Conservation (phyloP, 2,888 invertebrate species). For the Gibbula magus region DNA sequence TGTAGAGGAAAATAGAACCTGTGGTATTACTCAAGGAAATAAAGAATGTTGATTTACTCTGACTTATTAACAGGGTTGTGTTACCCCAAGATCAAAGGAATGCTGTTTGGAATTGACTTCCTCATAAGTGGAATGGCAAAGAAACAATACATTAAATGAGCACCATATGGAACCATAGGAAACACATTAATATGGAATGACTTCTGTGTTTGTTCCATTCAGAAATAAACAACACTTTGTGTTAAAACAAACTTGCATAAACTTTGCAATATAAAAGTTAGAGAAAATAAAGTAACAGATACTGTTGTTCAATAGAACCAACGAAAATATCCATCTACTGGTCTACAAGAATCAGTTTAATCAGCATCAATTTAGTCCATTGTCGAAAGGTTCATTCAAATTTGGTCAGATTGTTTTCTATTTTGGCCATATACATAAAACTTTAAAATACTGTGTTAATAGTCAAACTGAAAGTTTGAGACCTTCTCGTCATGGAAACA, state of each 20-base stretch:
- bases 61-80: too few species aligned
- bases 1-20: too few species aligned
- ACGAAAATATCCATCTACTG: not conserved
- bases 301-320: slow-evolving; percentile 13
- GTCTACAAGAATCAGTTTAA: not conserved
- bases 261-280: slow-evolving; percentile 1
- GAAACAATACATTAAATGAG: not conserved
- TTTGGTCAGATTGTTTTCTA: not conserved
- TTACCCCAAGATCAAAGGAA: too few species aligned
- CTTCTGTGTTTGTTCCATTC: too few species aligned
- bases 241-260: slow-evolving; percentile 6
- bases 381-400: not conserved
- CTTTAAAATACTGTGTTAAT: not conserved
- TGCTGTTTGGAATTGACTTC: too few species aligned
- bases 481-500: slow-evolving; percentile 15
- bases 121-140: not conserved
- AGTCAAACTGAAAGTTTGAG: not conserved
- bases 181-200: not conserved
- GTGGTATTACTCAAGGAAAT: too few species aligned
- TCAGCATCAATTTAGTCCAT: slow-evolving; percentile 14
- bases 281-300: slow-evolving; percentile 15
- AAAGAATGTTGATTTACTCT: too few species aligned
- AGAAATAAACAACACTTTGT: not conserved
- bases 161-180: not conserved
- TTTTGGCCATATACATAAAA: slow-evolving; percentile 3